Evolutionary conservation across 2,888 invertebrate species (phyloP), one percentile per base, ranked within the genome.

Genomic region (Nomada fucata): DNA sequence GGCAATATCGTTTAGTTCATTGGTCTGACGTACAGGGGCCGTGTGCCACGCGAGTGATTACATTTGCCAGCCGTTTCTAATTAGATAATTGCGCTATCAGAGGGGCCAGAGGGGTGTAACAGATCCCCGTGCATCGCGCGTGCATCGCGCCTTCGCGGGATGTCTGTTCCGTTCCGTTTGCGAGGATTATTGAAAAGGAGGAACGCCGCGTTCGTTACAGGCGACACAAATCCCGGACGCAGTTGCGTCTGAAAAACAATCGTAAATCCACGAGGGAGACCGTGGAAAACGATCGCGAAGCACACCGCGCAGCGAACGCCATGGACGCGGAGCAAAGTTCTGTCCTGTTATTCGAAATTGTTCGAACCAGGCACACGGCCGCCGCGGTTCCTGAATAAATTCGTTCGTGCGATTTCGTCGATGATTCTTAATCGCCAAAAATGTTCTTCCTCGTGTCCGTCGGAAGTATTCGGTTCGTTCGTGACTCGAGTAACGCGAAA

Each of bases 261-360:
- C 77, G 77, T 75, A 75, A 77, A 77, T 75, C 75, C 65, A 29
- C 18, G 47, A 29, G 44, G 67, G 60, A 75, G 36, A 26, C 61
- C 59, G 44, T 20, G 44, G 23, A 36, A 29, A 47, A 60, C 75
- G 64, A 67, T 74, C 53, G 52, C 61, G 67, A 74, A 77, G 26
- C 59, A 47, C 23, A 23, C 23, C 57, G 44, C 15, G 47, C 53
- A 75, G 47, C 53, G 75, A 75, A 65, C 65, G 44, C 42, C 65
- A 23, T 10, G 74, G 29, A 50, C 18, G 13, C 13, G 20, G 26
- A 53, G 65, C 59, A 55, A 74, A 77, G 74, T 74, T 23, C 50
- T 29, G 18, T 47, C 13, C 23, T 44, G 64, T 74, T 74, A 74
- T 77, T 77, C 26, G 60, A 29, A 55, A 74, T 67, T 60, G 53